phyloP scores from a whole-genome alignment of 2,113 vertebrate genomes.

The Parus major region DNA sequence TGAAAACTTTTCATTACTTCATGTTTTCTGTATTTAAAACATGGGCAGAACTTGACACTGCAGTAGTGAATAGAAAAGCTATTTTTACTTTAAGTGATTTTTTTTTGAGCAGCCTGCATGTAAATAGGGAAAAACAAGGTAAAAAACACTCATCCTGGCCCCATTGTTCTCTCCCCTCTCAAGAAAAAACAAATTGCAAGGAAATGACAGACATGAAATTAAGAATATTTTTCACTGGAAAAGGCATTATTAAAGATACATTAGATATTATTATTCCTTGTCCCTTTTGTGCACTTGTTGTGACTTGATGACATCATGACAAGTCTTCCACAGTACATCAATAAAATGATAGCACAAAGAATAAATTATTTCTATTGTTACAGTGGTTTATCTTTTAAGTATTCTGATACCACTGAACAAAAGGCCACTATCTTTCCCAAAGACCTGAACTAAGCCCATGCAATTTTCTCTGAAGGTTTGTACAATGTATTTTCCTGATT shows the following conservation, averaged over 20 bases:
- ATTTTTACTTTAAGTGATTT: not conserved
- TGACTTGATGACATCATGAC: not conserved
- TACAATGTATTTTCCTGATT: not conserved
- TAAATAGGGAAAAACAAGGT: not conserved
- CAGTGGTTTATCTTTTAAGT: not conserved
- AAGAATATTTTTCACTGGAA: not conserved
- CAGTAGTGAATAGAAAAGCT: not conserved
- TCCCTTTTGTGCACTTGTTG: not conserved
- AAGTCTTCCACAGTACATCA: not conserved
- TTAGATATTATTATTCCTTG: not conserved
- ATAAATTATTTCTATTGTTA: not conserved
- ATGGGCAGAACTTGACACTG: not conserved
- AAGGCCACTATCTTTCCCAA: not conserved
- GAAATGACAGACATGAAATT: not conserved
- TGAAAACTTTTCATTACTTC: not conserved
- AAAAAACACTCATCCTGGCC: fast-evolving
- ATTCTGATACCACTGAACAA: not conserved
- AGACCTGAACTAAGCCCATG: not conserved
- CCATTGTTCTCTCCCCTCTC: not conserved
- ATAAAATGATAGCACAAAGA: not conserved
- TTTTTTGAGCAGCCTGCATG: not conserved
- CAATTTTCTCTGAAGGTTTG: not conserved
- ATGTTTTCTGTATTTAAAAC: not conserved
- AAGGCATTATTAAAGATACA: not conserved
- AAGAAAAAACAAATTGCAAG: not conserved